Evolutionary conservation across 2,888 invertebrate species (phyloP).

Genomic region (Griposia aprilina): DNA sequence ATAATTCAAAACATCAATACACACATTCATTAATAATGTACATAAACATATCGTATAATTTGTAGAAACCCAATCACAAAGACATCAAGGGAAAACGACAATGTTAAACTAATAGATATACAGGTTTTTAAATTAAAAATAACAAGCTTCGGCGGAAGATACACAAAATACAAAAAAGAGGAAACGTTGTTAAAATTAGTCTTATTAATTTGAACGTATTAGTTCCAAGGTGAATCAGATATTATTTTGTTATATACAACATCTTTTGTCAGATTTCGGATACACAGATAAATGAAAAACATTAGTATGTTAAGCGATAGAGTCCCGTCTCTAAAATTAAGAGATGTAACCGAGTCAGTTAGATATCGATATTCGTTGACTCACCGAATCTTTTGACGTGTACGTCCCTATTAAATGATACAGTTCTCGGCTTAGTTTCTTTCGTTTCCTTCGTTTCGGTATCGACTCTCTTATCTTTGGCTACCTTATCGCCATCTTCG

Average conservation of each 20-base stretch:
- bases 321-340: conserved; percentile 39
- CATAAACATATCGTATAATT: conserved; percentile 5
- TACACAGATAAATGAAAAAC: conserved; percentile 47
- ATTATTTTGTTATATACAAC: conserved; percentile 66
- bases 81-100: conserved; percentile 27
- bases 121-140: conserved; percentile 32
- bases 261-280: conserved; percentile 42
- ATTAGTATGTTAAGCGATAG: conserved; percentile 61
- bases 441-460: conserved; percentile 86
- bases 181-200: conserved; percentile 67
- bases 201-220: conserved; percentile 64
- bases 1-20: neutral
- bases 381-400: conserved; percentile 97
- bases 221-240: conserved; percentile 65
- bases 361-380: conserved; percentile 74
- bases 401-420: conserved; percentile 97
- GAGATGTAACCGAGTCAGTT: conserved; percentile 51
- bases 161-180: conserved; percentile 56
- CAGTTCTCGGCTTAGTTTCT: conserved; percentile 91
- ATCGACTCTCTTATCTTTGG: conserved; percentile 76
- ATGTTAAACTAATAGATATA: conserved; percentile 33
- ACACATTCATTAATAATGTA: neutral
- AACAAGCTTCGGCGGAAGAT: conserved; percentile 59
- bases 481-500: conserved; percentile 85
- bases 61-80: conserved; percentile 15